phyloP scores from a whole-genome alignment of 2,797 vertebrate genomes.

The Spea hammondii region DNA sequence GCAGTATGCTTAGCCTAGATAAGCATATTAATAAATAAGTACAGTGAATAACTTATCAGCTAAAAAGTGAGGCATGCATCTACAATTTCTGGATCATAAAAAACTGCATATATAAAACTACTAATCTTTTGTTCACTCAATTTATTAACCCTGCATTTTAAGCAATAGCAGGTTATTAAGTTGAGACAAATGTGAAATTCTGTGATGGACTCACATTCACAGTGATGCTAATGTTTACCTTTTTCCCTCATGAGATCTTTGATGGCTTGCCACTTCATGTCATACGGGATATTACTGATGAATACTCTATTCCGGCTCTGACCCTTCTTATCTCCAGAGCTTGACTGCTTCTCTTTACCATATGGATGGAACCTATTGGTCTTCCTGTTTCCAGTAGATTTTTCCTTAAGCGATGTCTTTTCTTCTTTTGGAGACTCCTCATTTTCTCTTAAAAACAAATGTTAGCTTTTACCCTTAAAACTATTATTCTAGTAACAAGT shows the following conservation, averaged over 20 bases:
- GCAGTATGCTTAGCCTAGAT: neutral
- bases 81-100: conserved; percentile 46
- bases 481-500: too few species aligned
- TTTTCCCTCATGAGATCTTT: conserved; percentile 99
- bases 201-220: neutral
- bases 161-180: conserved; percentile 30
- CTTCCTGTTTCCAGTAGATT: conserved; percentile 78
- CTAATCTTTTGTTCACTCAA: conserved; percentile 64
- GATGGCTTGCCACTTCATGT: conserved; percentile 99
- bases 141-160: conserved; percentile 66
- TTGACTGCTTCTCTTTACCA: conserved; percentile 83
- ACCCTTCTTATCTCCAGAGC: conserved; percentile 83
- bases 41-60: neutral
- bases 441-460: conserved; percentile 59
- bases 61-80: conserved; percentile 56
- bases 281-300: conserved; percentile 99
- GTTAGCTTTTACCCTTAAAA: neutral
- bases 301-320: conserved; percentile 90
- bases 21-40: neutral
- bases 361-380: conserved; percentile 90
- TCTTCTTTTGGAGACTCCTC: conserved; percentile 77
- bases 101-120: neutral
- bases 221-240: conserved; percentile 76
- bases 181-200: neutral
- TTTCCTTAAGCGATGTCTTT: conserved; percentile 83